phyloP scores from a whole-genome alignment of 1,140 invertebrate species.

The Drosophila sulfurigaster region DNA sequence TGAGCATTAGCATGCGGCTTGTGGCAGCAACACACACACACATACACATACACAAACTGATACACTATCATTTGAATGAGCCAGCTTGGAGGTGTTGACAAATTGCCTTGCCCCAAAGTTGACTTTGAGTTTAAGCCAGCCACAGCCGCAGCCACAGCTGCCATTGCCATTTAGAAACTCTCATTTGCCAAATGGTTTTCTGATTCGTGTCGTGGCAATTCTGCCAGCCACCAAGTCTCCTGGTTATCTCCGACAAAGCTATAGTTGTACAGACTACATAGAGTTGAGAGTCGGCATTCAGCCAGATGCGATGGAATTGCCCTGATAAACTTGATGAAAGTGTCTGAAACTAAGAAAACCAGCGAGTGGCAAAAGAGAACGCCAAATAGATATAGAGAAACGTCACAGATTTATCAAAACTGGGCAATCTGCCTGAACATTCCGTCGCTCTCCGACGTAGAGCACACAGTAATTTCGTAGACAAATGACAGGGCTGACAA shows the following conservation, averaged over 20 bases:
- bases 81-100: constrained; percentile 56
- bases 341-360: constrained; percentile 53
- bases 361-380: constrained; percentile 7
- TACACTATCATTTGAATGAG: background rate
- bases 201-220: constrained; percentile 45
- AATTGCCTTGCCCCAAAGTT: constrained; percentile 61
- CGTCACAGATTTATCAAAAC: constrained; percentile 66
- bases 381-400: background rate
- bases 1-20: constrained; percentile 64
- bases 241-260: constrained; percentile 2
- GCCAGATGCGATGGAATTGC: constrained; percentile 73
- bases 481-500: constrained; percentile 59
- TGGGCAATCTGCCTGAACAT: constrained; percentile 67
- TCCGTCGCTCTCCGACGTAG: constrained; percentile 22
- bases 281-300: constrained; percentile 18
- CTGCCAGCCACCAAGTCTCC: constrained; percentile 12
- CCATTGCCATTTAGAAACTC: constrained; percentile 52
- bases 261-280: constrained; percentile 16
- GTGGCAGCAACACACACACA: constrained; percentile 20
- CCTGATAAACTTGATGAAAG: constrained; percentile 80
- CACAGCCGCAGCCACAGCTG: constrained; percentile 62
- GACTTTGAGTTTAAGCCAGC: constrained; percentile 57
- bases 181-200: constrained; percentile 77
- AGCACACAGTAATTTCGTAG: constrained; percentile 64
- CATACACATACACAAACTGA: background rate